Evolutionary conservation across 2,888 invertebrate genomes (phyloP).

Genomic region (Tetranychus piercei): DNA sequence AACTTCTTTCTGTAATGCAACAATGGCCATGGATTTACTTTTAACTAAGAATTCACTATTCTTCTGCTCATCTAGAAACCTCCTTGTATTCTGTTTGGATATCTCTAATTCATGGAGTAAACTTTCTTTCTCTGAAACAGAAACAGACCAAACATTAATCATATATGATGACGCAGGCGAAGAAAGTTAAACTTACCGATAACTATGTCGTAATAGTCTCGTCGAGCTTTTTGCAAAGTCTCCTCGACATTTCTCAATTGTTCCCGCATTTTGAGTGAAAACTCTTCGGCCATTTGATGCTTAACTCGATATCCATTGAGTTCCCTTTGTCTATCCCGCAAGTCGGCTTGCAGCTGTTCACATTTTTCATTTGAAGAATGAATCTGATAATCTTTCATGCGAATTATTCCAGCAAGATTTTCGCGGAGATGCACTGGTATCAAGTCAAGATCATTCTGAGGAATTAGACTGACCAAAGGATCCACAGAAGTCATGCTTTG

Average conservation of each 20-base stretch:
- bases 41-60: constrained; percentile 15
- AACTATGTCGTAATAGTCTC: constrained; percentile 17
- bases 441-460: neutral
- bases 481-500: neutral
- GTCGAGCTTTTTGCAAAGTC: constrained; percentile 18
- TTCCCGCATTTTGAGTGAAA: constrained; percentile 14
- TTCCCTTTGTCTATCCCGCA: constrained; percentile 15
- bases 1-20: constrained; percentile 45
- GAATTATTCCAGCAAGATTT: neutral
- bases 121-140: constrained; percentile 13
- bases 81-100: neutral
- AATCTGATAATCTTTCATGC: neutral
- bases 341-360: neutral
- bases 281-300: constrained; percentile 16
- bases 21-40: constrained; percentile 17
- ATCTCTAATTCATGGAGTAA: constrained; percentile 12
- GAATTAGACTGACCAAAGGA: neutral
- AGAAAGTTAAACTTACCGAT: constrained; percentile 13
- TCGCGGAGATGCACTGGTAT: neutral
- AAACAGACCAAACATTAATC: neutral
- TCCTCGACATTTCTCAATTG: constrained; percentile 20
- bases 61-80: constrained; percentile 11
- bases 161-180: neutral
- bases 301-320: constrained; percentile 12
- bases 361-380: neutral